Base-by-base conservation (phyloP, 2,888 invertebrate species). In the Blastobasis adustella region DNA sequence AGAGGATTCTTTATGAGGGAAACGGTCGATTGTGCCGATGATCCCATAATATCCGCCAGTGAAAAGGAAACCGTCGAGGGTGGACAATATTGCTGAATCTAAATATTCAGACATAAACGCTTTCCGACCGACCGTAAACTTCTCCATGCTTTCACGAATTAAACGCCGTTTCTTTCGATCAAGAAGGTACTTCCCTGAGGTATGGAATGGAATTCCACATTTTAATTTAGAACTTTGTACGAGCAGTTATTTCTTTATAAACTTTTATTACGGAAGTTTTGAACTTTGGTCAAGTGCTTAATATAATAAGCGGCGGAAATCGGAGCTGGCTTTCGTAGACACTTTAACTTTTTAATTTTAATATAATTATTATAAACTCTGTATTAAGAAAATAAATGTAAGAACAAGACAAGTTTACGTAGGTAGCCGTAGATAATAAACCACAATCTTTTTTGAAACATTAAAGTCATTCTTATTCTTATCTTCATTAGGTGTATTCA, bases 1-100 rank as follows among this genome's bases (percentile, higher is more conserved):
- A 76, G 73, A 69, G 69, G 71, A 73, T 78, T 76, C 70, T 78
- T 79, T 78, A 71, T 69, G 71, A 67, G 62, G 65, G 62, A 65
- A 73, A 75, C 71, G 69, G 69, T 70, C 71, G 67, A 72, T 68
- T 72, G 66, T 65, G 63, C 63, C 54, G 55, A 53, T 57, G 62
- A 65, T 62, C n/a, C n/a, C n/a, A n/a, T n/a, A n/a, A n/a, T n/a
- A n/a, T n/a, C 60, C 63, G 53, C 57, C 53, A 59, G 62, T 66
- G 67, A 45, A 45, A 40, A 36, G 52, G 50, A 51, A 55, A 50
- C 49, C 40, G 46, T 54, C 51, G 42, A 5, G 45, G 5, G 5
- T 45, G 36, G 9, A 44, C 47, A 10, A 45, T 40, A 47, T 45
- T 47, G 47, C 38, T 47, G 39, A 47, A 46, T 43, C 45, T 23